Percentiles rank a stretch among this genome's conserved stretches.
Conservation (phyloP, 2,113 vertebrate species). For the Psophia crepitans region DNA sequence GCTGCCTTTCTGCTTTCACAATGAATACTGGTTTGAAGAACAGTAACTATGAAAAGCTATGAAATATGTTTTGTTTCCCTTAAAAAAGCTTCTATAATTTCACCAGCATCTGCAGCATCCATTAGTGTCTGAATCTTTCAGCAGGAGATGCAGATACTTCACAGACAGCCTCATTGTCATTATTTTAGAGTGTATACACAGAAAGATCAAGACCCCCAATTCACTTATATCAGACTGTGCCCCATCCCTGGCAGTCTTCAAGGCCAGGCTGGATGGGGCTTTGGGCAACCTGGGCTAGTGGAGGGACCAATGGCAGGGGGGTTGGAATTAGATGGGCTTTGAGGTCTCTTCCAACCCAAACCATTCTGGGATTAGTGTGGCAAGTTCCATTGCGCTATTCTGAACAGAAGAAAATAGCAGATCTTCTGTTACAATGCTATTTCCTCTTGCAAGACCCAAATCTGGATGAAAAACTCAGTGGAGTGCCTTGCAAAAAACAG, state of each 20-base stretch:
- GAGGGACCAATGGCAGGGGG: too few relatives aligned
- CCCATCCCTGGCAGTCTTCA: too few relatives aligned
- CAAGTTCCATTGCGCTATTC: not conserved
- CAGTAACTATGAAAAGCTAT: not conserved
- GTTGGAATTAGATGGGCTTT: too few relatives aligned
- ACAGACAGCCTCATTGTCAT: not conserved
- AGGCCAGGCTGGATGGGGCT: too few relatives aligned
- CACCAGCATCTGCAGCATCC: not conserved
- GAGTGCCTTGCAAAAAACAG: not conserved
- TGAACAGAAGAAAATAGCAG: not conserved
- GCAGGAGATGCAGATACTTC: not conserved
- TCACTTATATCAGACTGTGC: not conserved
- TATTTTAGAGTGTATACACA: not conserved
- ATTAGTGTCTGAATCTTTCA: not conserved
- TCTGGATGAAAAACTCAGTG: not conserved
- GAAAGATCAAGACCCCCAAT: not conserved
- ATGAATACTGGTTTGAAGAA: not conserved
- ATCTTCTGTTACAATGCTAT: not conserved
- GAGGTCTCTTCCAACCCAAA: too few relatives aligned
- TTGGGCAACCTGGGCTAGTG: too few relatives aligned
- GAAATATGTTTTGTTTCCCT: not conserved
- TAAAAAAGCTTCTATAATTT: not conserved
- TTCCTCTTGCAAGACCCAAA: not conserved
- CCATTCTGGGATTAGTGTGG: not conserved
- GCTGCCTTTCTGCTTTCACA: not conserved